phyloP scores from a whole-genome alignment of 2,797 vertebrate genomes.

The Ciconia nigra region DNA sequence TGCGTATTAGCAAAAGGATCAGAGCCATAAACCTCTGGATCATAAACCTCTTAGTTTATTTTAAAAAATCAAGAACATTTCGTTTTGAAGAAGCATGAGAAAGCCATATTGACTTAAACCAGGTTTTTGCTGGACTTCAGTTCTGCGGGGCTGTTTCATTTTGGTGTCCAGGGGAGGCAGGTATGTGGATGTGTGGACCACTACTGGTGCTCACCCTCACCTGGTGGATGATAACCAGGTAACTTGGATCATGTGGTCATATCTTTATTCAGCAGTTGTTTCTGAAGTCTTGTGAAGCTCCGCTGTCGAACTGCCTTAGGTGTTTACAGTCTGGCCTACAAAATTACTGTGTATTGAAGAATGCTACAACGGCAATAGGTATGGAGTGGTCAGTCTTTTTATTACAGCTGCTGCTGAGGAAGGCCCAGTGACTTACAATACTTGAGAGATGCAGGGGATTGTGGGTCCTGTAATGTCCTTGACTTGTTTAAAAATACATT shows the following conservation, averaged over 20 bases:
- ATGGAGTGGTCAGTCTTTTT: neutral
- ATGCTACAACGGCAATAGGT: too few species aligned
- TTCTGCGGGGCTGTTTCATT: neutral
- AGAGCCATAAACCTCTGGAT: too few species aligned
- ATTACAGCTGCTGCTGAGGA: neutral
- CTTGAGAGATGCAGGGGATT: neutral
- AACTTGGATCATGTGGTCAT: neutral
- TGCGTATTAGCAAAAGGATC: neutral
- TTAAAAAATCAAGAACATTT: neutral
- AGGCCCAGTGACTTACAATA: neutral
- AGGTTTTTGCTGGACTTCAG: neutral
- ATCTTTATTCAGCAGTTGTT: neutral
- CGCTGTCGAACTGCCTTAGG: neutral
- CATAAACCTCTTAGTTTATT: neutral
- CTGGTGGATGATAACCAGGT: neutral
- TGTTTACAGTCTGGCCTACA: neutral
- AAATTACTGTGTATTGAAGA: neutral
- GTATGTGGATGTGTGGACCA: neutral
- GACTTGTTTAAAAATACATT: neutral
- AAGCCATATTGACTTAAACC: neutral
- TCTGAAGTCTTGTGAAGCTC: neutral
- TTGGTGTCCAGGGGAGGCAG: neutral
- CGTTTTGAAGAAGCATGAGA: neutral
- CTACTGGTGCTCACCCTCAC: neutral
- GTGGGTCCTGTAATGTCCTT: neutral